Base-by-base conservation (phyloP, 2,113 vertebrate genomes). In the Odocoileus hemionus region DNA sequence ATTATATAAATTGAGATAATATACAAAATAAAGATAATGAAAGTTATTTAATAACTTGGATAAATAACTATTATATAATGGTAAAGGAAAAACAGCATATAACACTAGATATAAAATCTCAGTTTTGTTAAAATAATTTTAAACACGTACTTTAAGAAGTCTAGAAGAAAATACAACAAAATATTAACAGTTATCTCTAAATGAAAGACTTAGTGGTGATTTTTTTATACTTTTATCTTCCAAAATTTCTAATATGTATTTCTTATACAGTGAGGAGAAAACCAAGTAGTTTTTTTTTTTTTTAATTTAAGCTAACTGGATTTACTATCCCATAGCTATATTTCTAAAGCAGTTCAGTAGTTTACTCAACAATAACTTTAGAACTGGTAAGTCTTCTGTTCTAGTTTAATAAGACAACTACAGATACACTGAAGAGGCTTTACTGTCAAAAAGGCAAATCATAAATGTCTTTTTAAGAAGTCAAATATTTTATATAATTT, bases 91-190 rank as follows among this genome's bases (percentile, higher is more conserved):
- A 93, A 55, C 0, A 89, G 9, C 7, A 91, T 26, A 93, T 57
- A 78, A 84, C 64, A 19, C 7, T 86, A 55, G n/a, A 55, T 70
- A 54, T 54, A 87, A 82, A 58, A 67, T 82, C 87, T 95, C 47
- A 84, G n/a, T 67, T 85, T 92, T 58, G 17, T 61, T 96, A 86
- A 94, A 89, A 58, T 74, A 64, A 95, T 60, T 87, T 92, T 85
- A 82, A 93, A 87, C 50, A 86, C 1, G 1, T 61, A 55, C 55
- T 89, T 92, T 93, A 26, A 83, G 82, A 90, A 95, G 23, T 45
- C 21, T 55, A 14, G 30, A 94, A 93, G 16, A 39, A 95, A 84
- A 96, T 54, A 85, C 1, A 94, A 47, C 11, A 70, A 89, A 94
- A 89, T 33, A 93, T 83, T 93, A 96, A 79, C 45, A 78, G 74